Evolutionary conservation across 1,140 invertebrate species (phyloP).

Genomic region (Trichonephila clavipes): DNA sequence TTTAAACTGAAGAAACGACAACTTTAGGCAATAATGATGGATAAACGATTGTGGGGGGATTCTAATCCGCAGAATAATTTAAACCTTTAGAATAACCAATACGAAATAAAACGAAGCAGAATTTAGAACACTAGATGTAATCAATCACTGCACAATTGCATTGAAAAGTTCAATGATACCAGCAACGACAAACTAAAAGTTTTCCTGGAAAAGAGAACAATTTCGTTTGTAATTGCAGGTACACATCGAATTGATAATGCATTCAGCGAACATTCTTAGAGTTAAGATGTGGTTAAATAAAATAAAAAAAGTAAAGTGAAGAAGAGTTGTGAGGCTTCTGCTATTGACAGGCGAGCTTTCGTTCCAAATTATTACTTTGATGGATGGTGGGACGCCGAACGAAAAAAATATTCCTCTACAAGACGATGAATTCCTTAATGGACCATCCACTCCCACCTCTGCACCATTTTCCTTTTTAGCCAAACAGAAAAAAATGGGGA

Average conservation of each 20-base stretch:
- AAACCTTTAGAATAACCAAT: no score
- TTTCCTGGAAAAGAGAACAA: neutral
- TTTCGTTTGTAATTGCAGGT: neutral
- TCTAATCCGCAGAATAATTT: no score
- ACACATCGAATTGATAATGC: neutral
- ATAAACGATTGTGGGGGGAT: no score
- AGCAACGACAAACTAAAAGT: neutral
- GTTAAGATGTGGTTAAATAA: neutral
- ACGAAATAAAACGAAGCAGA: no score
- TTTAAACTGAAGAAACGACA: no score
- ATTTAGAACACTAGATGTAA: no score
- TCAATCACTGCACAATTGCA: no score
- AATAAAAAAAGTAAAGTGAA: neutral
- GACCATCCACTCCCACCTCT: constrained; percentile 27
- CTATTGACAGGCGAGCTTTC: constrained; percentile 51
- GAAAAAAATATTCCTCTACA: constrained; percentile 30
- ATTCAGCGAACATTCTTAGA: neutral
- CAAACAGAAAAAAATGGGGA: neutral
- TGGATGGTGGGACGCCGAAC: constrained; percentile 1
- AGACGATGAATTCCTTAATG: constrained; percentile 58
- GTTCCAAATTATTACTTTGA: constrained; percentile 58
- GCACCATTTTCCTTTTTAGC: neutral
- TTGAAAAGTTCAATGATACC: no score
- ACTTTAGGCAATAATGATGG: no score
- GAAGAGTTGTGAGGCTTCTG: constrained; percentile 2